Evolutionary conservation across 2,113 vertebrate genomes (phyloP), one percentile per base, ranked within the genome.

Genomic region (Nerophis ophidion): DNA sequence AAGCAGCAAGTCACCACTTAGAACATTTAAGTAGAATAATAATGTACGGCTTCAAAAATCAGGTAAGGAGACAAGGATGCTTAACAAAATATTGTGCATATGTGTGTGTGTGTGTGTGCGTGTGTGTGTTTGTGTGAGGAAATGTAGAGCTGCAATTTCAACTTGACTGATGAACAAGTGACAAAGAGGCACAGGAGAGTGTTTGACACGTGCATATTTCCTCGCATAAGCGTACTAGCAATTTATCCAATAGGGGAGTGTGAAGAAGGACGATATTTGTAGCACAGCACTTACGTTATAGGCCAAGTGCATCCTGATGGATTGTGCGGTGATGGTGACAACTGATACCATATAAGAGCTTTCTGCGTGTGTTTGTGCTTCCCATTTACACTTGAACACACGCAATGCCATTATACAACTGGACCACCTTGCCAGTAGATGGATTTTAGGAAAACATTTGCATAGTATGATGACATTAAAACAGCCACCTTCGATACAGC

Each of bases 1-100:
- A 73, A 79, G 12, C 63, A 71, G 75, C 72, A 66, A 70, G 70
- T 60, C 19, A 72, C 72, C 68, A 66, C 76, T 10, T 57, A 51
- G 50, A 64, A 65, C 53, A 66, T 78, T 60, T 62, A 70, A 66
- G 63, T 26, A 40, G 81, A 84, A 85, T 88, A 78, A 51, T 67
- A 86, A 86, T 76, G 68, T 77, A 34, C 53, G 35, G 51, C 19
- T 53, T 57, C 26, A 26, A 26, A 67, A 69, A 74, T 81, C 74
- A 72, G 48, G 15, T 35, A 42, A 35, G 51, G 49, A 68, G 36
- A 60, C 12, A 64, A 60, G 46, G 74, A 72, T 60, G 54, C 16
- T 40, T 57, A 60, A 65, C 40, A 45, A 60, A 40, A 36, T 19
- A 46, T 60, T 44, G 44, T 55, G 33, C 14, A 19, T 40, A 10